Percentiles rank a stretch among this genome's conserved stretches.
Evolutionary conservation across 1,140 invertebrate genomes (phyloP).

Genomic region (Bradynema listronoti): DNA sequence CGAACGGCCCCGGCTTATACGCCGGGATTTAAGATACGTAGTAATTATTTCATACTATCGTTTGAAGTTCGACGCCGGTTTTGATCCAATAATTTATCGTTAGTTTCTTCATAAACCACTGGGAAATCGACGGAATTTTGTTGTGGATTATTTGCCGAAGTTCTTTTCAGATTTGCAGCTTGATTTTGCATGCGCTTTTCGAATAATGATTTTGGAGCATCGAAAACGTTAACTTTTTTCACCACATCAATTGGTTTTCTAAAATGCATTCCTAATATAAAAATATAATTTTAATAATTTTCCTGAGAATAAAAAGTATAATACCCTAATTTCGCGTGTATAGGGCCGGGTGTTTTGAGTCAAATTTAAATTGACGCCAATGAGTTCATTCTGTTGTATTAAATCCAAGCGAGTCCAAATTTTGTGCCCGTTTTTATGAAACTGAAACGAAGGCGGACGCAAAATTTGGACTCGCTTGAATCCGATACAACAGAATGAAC

Average conservation of each 20-base stretch:
- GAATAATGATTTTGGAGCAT: conserved; percentile 51
- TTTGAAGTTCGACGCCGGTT: conserved; percentile 13
- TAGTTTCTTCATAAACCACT: background rate
- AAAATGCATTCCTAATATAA: background rate
- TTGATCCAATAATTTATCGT: conserved; percentile 8
- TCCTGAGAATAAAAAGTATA: background rate
- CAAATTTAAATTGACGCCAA: background rate
- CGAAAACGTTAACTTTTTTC: conserved; percentile 29
- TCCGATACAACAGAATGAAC: too few relatives aligned
- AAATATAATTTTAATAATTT: background rate
- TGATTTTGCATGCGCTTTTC: conserved; percentile 53
- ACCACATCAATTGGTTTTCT: conserved; percentile 2
- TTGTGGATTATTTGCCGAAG: background rate
- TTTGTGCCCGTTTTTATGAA: background rate
- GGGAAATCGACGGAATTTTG: background rate
- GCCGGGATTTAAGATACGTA: background rate
- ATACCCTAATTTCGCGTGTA: background rate
- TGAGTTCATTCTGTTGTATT: background rate
- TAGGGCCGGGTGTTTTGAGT: background rate
- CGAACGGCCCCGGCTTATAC: background rate
- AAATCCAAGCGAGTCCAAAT: background rate
- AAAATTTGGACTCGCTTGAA: too few relatives aligned
- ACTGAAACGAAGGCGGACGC: background rate
- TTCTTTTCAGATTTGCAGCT: conserved; percentile 38
- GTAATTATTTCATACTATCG: conserved; percentile 13